Base-by-base conservation (phyloP, 2,888 invertebrate genomes). In the Euspilapteryx auroguttella region DNA sequence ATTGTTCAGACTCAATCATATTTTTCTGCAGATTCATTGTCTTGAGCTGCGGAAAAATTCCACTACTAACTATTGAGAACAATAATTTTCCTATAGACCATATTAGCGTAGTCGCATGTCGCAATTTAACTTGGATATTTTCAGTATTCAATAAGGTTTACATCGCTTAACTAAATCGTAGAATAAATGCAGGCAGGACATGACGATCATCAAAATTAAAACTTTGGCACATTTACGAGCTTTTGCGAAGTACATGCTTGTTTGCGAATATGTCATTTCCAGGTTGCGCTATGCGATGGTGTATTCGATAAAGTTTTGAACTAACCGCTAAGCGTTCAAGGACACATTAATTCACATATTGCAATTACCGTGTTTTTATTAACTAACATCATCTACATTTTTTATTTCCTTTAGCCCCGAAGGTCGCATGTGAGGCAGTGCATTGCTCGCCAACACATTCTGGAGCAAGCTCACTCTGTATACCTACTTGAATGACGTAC, bases 401-500 rank as follows among this genome's bases (percentile, higher is more conserved):
- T n/a, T 57, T 62, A 63, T 63, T 69, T 66, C 69, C 68, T 64
- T 65, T 63, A 61, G 57, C 57, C 44, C 48, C 44, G 65, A 65
- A 71, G 65, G 66, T 68, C 63, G 17, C 17, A 56, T 55, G 55
- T 55, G 45, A 49, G 47, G 51, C 47, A 34, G 42, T 47, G 43
- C 48, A 49, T 56, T 63, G 57, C 63, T 63, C 63, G 58, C 59
- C 47, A 37, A 36, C 42, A 36, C 35, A n/a, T n/a, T n/a, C n/a
- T n/a, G n/a, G n/a, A n/a, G n/a, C n/a, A n/a, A n/a, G n/a, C n/a
- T n/a, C n/a, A n/a, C n/a, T n/a, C n/a, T n/a, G n/a, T n/a, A n/a
- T n/a, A n/a, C n/a, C n/a, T n/a, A n/a, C n/a, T n/a, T n/a, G n/a
- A n/a, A n/a, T n/a, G n/a, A n/a, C n/a, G n/a, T n/a, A n/a, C n/a